Conservation (phyloP, 2,888 invertebrate genomes). For the Ditylenchus weischeri region DNA sequence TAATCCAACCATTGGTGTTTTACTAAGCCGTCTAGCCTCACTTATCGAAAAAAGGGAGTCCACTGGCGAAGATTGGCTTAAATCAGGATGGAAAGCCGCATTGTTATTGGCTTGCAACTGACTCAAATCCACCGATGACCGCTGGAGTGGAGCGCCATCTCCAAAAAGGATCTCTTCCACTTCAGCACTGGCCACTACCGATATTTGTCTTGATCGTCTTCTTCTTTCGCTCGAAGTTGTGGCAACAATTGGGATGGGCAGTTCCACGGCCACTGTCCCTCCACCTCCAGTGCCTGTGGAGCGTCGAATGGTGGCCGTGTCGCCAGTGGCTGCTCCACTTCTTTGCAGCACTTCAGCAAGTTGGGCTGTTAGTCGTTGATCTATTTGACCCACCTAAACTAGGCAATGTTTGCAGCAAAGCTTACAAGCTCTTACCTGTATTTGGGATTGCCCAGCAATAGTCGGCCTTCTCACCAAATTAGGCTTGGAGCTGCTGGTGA, state of each 20-base stretch:
- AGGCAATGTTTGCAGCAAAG: no score
- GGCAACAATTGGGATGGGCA: slow-evolving; percentile 4
- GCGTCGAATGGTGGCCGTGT: no score
- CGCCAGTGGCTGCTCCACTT: neutral
- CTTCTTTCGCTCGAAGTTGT: neutral
- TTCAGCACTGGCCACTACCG: neutral
- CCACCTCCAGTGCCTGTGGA: no score
- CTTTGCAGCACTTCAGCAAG: slow-evolving; percentile 6
- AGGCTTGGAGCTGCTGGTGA: slow-evolving; percentile 5
- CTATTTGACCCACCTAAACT: no score
- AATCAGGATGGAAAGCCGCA: neutral
- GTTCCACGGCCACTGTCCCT: neutral
- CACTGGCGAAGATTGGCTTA: neutral
- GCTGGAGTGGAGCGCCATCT: neutral
- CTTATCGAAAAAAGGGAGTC: neutral
- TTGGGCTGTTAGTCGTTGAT: neutral
- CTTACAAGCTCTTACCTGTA: no score
- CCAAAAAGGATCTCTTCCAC: neutral
- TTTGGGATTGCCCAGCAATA: no score
- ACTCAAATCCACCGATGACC: slow-evolving; percentile 7
- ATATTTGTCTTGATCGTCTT: slow-evolving; percentile 5
- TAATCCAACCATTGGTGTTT: neutral
- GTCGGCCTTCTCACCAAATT: slow-evolving; percentile 2
- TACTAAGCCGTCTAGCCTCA: slow-evolving; percentile 5
- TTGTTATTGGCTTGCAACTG: neutral